Evolutionary conservation across 1,140 invertebrate species (phyloP).

Genomic region (Zophobas atratus): DNA sequence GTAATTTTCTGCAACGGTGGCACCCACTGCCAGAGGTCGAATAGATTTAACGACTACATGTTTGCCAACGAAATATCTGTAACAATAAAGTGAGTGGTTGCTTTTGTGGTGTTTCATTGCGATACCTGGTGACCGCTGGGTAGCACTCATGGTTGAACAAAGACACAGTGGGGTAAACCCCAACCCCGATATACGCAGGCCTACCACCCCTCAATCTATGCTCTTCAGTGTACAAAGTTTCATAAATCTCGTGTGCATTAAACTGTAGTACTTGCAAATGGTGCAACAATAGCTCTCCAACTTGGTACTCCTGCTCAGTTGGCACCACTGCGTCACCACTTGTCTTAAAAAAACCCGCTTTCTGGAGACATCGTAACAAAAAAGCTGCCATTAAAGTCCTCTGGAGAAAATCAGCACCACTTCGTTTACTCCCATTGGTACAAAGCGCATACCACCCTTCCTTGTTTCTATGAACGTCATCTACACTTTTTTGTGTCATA

Average conservation of each 20-base stretch:
- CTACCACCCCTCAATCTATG: slow-evolving; percentile 72
- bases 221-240: slow-evolving; percentile 73
- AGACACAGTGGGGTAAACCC: slow-evolving; percentile 84
- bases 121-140: slow-evolving; percentile 82
- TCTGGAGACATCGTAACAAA: slow-evolving; percentile 80
- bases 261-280: slow-evolving; percentile 89
- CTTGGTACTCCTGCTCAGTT: slow-evolving; percentile 71
- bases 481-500: slow-evolving; percentile 76
- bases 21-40: slow-evolving; percentile 75
- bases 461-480: slow-evolving; percentile 71
- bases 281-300: slow-evolving; percentile 78
- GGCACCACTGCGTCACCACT: slow-evolving; percentile 59
- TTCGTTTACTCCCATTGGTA: slow-evolving; percentile 76
- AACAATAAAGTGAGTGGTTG: slow-evolving; percentile 4
- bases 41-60: slow-evolving; percentile 81
- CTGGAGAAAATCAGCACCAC: slow-evolving; percentile 82
- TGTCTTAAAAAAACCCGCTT: slow-evolving; percentile 73
- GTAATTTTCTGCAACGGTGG: slow-evolving; percentile 88
- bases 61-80: slow-evolving; percentile 83
- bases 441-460: slow-evolving; percentile 72
- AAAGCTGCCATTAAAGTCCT: slow-evolving; percentile 85
- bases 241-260: slow-evolving; percentile 92
- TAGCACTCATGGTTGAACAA: slow-evolving; percentile 93
- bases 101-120: background rate
- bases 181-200: slow-evolving; percentile 81